Conservation (phyloP, 2,797 vertebrate genomes). For the Neoniphon sammara region DNA sequence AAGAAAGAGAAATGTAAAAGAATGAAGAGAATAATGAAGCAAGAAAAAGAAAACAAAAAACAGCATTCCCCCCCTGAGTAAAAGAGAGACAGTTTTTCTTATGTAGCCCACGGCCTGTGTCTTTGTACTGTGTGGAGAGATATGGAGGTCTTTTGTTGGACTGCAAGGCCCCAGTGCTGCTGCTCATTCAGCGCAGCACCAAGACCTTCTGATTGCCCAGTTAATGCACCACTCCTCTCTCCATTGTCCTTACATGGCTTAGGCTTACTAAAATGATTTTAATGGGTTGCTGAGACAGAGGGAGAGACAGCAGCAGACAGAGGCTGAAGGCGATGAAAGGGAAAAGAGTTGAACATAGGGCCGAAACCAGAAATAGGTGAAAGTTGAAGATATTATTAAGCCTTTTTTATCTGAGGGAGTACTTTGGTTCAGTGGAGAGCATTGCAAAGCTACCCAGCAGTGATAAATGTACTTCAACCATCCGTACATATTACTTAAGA, state of each 20-base stretch:
- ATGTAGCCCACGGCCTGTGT: slow-evolving; percentile 10
- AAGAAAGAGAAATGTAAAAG: slow-evolving; percentile 14
- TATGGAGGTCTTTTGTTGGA: slow-evolving; percentile 43
- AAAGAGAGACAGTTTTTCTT: slow-evolving; percentile 32
- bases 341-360: not conserved
- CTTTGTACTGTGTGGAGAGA: slow-evolving; percentile 42
- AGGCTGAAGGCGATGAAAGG: slow-evolving; percentile 7
- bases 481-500: slow-evolving; percentile 12
- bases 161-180: slow-evolving; percentile 35
- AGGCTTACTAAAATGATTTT: slow-evolving; percentile 12
- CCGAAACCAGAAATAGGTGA: not conserved
- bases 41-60: not conserved
- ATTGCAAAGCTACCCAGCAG: not conserved
- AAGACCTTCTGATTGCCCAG: slow-evolving; percentile 43
- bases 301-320: slow-evolving; percentile 3
- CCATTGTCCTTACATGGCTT: slow-evolving; percentile 22
- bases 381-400: not conserved
- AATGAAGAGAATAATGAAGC: not conserved
- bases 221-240: slow-evolving; percentile 32
- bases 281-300: slow-evolving; percentile 25
- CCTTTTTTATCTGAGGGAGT: not conserved
- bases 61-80: slow-evolving; percentile 9
- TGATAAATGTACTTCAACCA: not conserved
- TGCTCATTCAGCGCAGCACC: slow-evolving; percentile 42
- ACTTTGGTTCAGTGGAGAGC: not conserved